phyloP scores from a whole-genome alignment of 2,888 invertebrate species.

The Epinotia brunnichana region DNA sequence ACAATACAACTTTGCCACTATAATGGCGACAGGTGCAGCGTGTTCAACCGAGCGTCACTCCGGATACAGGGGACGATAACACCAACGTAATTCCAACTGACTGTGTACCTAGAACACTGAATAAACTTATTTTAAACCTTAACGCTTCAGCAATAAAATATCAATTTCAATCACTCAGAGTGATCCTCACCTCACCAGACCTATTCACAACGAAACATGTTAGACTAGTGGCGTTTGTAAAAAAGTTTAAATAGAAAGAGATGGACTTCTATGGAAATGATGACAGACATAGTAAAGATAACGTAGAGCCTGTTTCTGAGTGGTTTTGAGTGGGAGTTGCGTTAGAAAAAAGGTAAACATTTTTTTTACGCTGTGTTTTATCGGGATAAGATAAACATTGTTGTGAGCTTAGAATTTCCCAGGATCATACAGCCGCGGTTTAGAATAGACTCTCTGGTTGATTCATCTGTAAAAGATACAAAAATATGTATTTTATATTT shows the following conservation, averaged over 20 bases:
- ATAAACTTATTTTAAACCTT: conserved; percentile 45
- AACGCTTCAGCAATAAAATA: conserved; percentile 37
- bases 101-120: conserved; percentile 51
- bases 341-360: conserved; percentile 67
- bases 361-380: conserved; percentile 30
- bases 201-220: conserved; percentile 44
- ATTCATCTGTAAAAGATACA: conserved; percentile 14
- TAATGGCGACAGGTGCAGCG: conserved; percentile 75
- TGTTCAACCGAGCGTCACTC: conserved; percentile 65
- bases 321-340: conserved; percentile 57
- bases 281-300: conserved; percentile 68
- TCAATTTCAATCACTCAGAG: not conserved
- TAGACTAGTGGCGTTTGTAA: conserved; percentile 49
- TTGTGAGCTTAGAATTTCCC: conserved; percentile 14
- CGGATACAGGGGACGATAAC: conserved; percentile 58
- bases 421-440: conserved; percentile 3
- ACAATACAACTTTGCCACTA: conserved; percentile 46
- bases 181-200: conserved; percentile 32
- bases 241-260: conserved; percentile 42
- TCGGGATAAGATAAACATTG: conserved; percentile 28
- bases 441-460: not conserved
- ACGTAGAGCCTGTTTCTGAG: conserved; percentile 61
- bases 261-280: conserved; percentile 57
- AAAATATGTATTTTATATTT: conserved; percentile 9
- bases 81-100: conserved; percentile 60